A percentile compares a stretch with the other conserved stretches of the same genome.
Evolutionary conservation across 2,797 vertebrate genomes (phyloP).

Genomic region (Amblyopsis hoosieri): DNA sequence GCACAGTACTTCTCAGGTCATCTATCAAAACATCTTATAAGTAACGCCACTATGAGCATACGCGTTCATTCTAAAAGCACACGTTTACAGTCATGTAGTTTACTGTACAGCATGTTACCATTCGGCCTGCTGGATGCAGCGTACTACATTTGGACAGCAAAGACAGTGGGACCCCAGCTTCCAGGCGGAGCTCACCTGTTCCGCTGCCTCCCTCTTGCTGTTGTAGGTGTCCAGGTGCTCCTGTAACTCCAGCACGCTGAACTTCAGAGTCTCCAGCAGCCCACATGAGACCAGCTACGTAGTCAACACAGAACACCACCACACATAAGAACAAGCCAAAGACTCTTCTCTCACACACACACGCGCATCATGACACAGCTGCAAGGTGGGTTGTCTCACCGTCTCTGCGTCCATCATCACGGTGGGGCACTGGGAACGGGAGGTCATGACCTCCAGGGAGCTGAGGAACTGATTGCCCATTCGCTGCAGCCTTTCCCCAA

Average conservation of each 20-base stretch:
- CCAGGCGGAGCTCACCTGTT: constrained; percentile 82
- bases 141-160: background rate
- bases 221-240: constrained; percentile 98
- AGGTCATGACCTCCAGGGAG: constrained; percentile 93
- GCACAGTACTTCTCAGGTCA: background rate
- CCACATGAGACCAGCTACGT: constrained; percentile 92
- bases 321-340: constrained; percentile 14
- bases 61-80: too few relatives aligned
- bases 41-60: too few relatives aligned
- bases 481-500: constrained; percentile 89
- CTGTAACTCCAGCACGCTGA: constrained; percentile 96
- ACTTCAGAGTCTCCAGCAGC: constrained; percentile 94
- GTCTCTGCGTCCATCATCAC: constrained; percentile 97
- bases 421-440: constrained; percentile 91
- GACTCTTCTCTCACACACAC: constrained; percentile 18
- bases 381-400: constrained; percentile 73
- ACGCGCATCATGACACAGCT: background rate
- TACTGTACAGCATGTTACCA: too few relatives aligned
- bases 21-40: too few relatives aligned
- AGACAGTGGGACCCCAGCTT: background rate
- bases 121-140: too few relatives aligned
- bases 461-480: constrained; percentile 95
- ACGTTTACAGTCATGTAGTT: too few relatives aligned
- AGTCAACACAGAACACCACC: constrained; percentile 45
- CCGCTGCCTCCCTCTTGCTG: constrained; percentile 91